Percentiles rank a stretch among this genome's conserved stretches.
Evolutionary conservation across 2,113 vertebrate genomes (phyloP).

Genomic region (Cebus imitator): DNA sequence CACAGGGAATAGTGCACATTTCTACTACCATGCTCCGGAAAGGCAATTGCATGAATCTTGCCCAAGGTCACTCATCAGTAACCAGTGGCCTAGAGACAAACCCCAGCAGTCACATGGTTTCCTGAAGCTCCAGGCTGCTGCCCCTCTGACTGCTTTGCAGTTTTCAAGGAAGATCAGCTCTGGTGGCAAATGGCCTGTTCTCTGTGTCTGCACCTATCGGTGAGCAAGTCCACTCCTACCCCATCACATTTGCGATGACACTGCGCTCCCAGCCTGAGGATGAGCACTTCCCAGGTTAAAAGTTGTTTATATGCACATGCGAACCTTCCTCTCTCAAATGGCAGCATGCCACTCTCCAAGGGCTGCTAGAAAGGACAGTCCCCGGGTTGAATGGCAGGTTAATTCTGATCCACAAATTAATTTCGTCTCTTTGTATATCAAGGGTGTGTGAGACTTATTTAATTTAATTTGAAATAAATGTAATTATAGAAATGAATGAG

Average conservation of each 20-base stretch:
- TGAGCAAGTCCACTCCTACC: not conserved
- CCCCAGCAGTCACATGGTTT: not conserved
- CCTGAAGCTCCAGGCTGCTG: not conserved
- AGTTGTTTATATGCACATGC: not conserved
- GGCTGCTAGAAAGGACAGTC: slow-evolving; percentile 81
- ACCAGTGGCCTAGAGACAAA: not conserved
- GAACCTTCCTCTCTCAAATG: slow-evolving; percentile 43
- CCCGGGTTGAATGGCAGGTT: slow-evolving; percentile 84
- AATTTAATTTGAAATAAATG: slow-evolving; percentile 91
- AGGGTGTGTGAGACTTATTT: slow-evolving; percentile 87
- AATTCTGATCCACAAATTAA: slow-evolving; percentile 91
- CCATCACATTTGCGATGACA: not conserved
- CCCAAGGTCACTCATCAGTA: not conserved
- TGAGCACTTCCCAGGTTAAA: not conserved
- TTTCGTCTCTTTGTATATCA: slow-evolving; percentile 88
- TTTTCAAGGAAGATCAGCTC: not conserved
- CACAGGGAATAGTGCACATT: not conserved
- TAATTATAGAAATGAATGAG: slow-evolving; percentile 95
- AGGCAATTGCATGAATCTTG: not conserved
- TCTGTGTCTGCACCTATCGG: not conserved
- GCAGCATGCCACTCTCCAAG: slow-evolving; percentile 69
- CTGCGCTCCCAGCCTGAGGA: not conserved
- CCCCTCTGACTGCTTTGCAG: not conserved
- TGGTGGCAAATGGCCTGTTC: not conserved
- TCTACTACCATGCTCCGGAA: not conserved